Evolutionary conservation across 2,888 invertebrate species (phyloP), one percentile per base, ranked within the genome.

Genomic region (Pseudanteris insignis): DNA sequence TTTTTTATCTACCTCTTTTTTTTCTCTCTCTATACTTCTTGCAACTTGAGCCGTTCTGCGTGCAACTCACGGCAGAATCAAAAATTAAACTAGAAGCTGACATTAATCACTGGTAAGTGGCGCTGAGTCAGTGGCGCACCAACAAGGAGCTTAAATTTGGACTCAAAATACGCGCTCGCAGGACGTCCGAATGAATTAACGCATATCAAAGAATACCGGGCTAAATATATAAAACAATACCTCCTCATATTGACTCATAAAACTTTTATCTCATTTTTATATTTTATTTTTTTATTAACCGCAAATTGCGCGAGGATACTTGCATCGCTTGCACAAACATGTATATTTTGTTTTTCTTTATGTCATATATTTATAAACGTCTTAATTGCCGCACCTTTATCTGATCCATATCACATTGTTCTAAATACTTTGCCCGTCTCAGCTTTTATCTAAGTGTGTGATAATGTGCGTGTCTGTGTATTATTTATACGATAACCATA

Each of bases 171-270:
- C 57, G 46, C 34, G 43, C 62, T 46, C 60, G 62, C 71, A 72
- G 71, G 70, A 75, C 74, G 71, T 76, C 76, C 76, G 77, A 75
- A 76, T 76, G 75, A 67, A 77, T 77, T 68, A 74, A 77, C 76
- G 71, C 69, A 68, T 69, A 66, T 66, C 70, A 69, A 70, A 67
- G 68, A 63, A 71, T 68, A 69, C 67, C 69, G 72, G 67, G 68
- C 70, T 67, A 68, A 71, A 68, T 70, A 67, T 75, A 63, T 50
- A 67, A 68, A 67, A 68, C 62, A 68, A 67, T 67, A 55, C 58
- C 59, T 65, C 65, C 64, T 67, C 59, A 47, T 67, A 68, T 68
- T 68, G 68, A 68, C 67, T 68, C 54, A 51, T 65, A 63, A 64
- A 65, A 47, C n/a, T 37, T 37, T 51, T 12, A 40, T 43, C 25